A percentile compares a stretch with the other conserved stretches of the same genome.
Conservation (phyloP, 2,888 invertebrate genomes). For the Apeira syringaria region DNA sequence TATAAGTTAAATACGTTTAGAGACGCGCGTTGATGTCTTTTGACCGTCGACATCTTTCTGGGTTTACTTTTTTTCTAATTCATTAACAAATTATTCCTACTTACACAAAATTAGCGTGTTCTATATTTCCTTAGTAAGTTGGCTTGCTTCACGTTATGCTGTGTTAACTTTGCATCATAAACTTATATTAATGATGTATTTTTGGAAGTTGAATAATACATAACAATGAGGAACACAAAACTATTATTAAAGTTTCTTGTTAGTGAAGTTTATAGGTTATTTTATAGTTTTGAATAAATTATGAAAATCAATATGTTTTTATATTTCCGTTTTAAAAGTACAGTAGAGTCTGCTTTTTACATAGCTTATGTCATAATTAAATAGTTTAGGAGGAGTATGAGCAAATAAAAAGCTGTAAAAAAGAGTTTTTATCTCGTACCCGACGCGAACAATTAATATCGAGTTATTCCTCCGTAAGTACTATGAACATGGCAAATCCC, state of each 20-base stretch:
- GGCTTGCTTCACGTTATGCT: slow-evolving; percentile 11
- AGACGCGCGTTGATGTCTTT: slow-evolving; percentile 51
- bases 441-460: no score
- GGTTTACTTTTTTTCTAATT: slow-evolving; percentile 22
- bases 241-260: slow-evolving; percentile 4
- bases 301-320: no score
- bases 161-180: slow-evolving; percentile 10
- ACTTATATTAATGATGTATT: slow-evolving; percentile 6
- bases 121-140: slow-evolving; percentile 21
- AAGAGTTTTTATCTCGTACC: no score
- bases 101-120: slow-evolving; percentile 3
- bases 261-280: not conserved
- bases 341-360: no score
- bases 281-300: no score
- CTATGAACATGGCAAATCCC: no score
- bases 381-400: no score
- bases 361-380: no score
- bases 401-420: no score
- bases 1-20: slow-evolving; percentile 15
- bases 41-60: slow-evolving; percentile 30
- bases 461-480: no score
- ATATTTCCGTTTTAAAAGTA: no score
- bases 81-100: slow-evolving; percentile 37
- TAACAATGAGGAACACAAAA: no score
- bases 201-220: slow-evolving; percentile 1